A percentile compares a stretch with the other conserved stretches of the same genome.
Evolutionary conservation across 1,140 invertebrate species (phyloP).

Genomic region (Teleopsis dalmanni): DNA sequence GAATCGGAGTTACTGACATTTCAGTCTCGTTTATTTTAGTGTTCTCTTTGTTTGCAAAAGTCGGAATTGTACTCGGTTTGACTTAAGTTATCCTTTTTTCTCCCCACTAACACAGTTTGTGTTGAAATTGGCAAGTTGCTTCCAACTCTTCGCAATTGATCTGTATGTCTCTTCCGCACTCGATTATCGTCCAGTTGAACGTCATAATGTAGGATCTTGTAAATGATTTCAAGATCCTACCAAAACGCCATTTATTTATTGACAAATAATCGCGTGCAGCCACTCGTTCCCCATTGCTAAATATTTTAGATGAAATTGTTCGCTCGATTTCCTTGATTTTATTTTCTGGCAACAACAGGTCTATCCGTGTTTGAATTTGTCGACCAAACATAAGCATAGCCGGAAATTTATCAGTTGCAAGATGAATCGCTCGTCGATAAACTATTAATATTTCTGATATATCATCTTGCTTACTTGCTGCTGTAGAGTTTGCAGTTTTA

Average conservation of each 20-base stretch:
- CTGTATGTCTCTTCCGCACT: constrained; percentile 15
- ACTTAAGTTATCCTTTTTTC: too few relatives aligned
- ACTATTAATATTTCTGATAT: constrained; percentile 12
- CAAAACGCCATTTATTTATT: constrained; percentile 15
- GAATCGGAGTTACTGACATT: too few relatives aligned
- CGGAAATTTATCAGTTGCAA: constrained; percentile 10
- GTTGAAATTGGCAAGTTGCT: too few relatives aligned
- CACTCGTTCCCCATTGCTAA: neutral
- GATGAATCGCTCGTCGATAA: constrained; percentile 12
- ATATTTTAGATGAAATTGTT: neutral
- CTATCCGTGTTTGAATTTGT: constrained; percentile 9
- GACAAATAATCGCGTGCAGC: constrained; percentile 4
- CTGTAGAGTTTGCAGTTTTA: too few relatives aligned
- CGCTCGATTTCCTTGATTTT: neutral
- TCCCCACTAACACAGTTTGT: too few relatives aligned
- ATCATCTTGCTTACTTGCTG: too few relatives aligned
- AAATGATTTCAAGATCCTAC: constrained; percentile 11
- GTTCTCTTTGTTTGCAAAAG: too few relatives aligned
- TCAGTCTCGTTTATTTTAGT: too few relatives aligned
- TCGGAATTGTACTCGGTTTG: too few relatives aligned
- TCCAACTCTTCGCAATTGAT: constrained; percentile 14
- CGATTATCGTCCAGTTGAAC: constrained; percentile 14
- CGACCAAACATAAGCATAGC: constrained; percentile 14
- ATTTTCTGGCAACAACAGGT: constrained; percentile 7
- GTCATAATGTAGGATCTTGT: constrained; percentile 14